These are phyloP conservation scores for Cathartes aura DNA, from an alignment of 2,113 vertebrate genomes.

Conservation along the genomic window DNA sequence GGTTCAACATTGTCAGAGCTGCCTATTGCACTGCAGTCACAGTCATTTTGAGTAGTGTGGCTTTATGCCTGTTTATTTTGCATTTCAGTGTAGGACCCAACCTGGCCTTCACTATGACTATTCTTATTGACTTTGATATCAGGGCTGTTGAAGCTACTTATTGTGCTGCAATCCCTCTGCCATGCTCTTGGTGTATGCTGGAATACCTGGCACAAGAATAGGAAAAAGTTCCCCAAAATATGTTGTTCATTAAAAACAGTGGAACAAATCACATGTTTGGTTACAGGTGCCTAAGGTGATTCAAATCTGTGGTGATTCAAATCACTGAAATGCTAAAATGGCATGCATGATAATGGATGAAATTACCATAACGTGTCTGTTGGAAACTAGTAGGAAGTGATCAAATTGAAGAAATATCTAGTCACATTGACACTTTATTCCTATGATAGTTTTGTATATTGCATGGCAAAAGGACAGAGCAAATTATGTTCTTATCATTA, in stretches of 20 bases:
- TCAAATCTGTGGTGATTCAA: not conserved
- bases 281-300: not conserved
- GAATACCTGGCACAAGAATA: not conserved
- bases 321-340: not conserved
- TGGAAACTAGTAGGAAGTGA: not conserved
- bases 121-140: not conserved
- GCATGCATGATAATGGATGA: fast-evolving
- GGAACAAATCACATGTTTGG: not conserved
- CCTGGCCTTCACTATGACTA: not conserved
- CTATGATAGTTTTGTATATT: not conserved
- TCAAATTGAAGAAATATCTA: not conserved
- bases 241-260: not conserved
- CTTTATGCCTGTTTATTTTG: not conserved
- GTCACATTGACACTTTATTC: not conserved
- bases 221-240: not conserved
- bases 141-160: not conserved
- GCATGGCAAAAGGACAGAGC: not conserved
- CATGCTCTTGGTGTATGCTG: not conserved
- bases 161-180: not conserved
- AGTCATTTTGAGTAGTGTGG: not conserved
- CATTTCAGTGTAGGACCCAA: not conserved
- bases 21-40: not conserved
- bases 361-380: not conserved
- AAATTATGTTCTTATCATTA: not conserved
- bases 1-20: not conserved